Evolutionary conservation across 2,888 invertebrate genomes (phyloP), one percentile per base, ranked within the genome.

Genomic region (Scaptomyza polygonia): DNA sequence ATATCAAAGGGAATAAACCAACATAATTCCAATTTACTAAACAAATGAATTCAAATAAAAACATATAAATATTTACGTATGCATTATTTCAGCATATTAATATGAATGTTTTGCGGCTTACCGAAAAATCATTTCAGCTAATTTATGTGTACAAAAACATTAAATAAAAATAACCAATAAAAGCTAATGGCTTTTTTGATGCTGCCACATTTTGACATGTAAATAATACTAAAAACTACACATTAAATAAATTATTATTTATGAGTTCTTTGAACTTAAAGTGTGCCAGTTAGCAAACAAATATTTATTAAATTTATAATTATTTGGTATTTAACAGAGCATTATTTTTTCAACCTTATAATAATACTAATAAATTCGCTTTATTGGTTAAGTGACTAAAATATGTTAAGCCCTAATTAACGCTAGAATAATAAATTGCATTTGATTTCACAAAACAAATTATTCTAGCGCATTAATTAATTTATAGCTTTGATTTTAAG

Each of bases 71-170:
- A 8, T 63, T 29, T 29, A 14, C 42, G 42, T 25, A 66, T 34
- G 34, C 9, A 32, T 57, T 57, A 58, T 42, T 34, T 69, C 25
- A 62, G 56, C 42, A 84, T 77, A 67, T 72, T 72, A 66, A 84
- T 77, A 67, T 80, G 48, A 52, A 42, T 71, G 55, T 63, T 70
- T 76, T 86, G 87, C 59, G 87, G 87, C 53, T 58, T 70, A 72
- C 81, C 78, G 36, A 67, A 69, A 79, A 74, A 84, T 81, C 59
- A 81, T 81, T 72, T 77, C 47, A 62, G 82, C 75, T 74, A 84
- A 86, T 80, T 86, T 81, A 67, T 80, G 53, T 65, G 55, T 54
- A 16, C 44, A 49, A 42, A 43, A 11, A 32, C 9, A 39, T 39
- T 44, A n/a, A 40, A 59, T 11, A 25, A 32, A 53, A 51, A 47